A percentile compares a stretch with the other conserved stretches of the same genome.
Evolutionary conservation across 2,888 invertebrate genomes (phyloP).

Genomic region (Neoitamus cyanurus): DNA sequence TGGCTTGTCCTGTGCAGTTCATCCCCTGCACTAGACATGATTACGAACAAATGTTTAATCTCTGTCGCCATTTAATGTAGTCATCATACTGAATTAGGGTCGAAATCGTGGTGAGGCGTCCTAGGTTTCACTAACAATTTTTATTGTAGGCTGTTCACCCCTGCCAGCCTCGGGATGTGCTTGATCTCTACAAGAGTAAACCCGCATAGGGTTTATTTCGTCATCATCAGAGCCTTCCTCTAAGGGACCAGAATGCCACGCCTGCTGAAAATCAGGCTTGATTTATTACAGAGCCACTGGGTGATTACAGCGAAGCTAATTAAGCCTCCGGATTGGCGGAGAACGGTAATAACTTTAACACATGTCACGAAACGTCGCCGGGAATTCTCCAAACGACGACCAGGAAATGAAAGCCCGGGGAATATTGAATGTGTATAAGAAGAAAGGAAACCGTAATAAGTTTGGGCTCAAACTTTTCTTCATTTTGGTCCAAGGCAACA

Average conservation of each 20-base stretch:
- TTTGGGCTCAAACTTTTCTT: neutral
- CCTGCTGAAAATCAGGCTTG: neutral
- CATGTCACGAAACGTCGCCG: constrained; percentile 48
- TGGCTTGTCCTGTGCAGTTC: constrained; percentile 26
- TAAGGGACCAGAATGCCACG: neutral
- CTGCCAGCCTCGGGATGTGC: neutral
- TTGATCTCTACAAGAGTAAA: neutral
- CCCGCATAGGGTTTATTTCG: neutral
- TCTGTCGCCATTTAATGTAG: constrained; percentile 45
- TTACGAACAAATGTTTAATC: constrained; percentile 37
- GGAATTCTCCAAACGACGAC: neutral
- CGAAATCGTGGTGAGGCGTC: too few species aligned
- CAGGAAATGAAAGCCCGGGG: neutral
- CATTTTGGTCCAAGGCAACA: neutral
- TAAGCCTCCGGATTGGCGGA: constrained; percentile 42
- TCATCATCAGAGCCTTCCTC: neutral
- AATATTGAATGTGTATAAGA: neutral
- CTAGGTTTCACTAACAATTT: constrained; percentile 52
- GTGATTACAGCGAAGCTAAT: constrained; percentile 45
- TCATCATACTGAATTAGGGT: constrained; percentile 47
- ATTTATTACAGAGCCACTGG: constrained; percentile 41
- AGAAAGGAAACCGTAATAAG: neutral
- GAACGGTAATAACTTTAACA: constrained; percentile 51
- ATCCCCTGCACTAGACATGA: neutral
- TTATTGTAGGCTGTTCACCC: constrained; percentile 20